Base-by-base conservation (phyloP, 2,888 invertebrate genomes). In the Orchestes rusci region DNA sequence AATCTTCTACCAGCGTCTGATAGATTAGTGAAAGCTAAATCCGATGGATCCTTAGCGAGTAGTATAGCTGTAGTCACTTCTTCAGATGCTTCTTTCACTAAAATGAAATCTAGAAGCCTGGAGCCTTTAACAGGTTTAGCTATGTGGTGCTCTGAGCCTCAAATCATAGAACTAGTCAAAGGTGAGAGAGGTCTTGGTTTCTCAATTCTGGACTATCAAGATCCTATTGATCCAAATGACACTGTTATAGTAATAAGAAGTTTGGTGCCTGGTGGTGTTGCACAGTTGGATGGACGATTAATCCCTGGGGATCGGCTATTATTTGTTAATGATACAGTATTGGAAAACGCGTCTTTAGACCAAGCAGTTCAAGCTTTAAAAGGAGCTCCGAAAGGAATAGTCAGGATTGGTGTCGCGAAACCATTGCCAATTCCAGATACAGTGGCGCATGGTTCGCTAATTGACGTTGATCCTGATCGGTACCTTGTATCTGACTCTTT, bases 211-310 rank as follows among this genome's bases (percentile, higher is more conserved):
- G 99, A 93, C 72, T 87, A 87, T 68, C 82, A 83, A 72, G 97
- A 99, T 74, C 97, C 97, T 20, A 78, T 94, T 69, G 94, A 97
- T 70, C 91, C 94, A 32, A 82, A 88, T 59, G 94, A 96, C 70
- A 95, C 95, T 49, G 85, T 99, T 62, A 97, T 99, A 64, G 96
- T 99, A 57, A 95, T 99, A 65, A 82, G 97, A 56, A 95, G 95
- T 56, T 76, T 99, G 58, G 99, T 99, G 48, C 99, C 97, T 16
- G 97, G 96, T 37, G 99, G 99, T 15, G 95, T 96, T 38, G 99
- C 99, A 32, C 94, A 95, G 67, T 76, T 90, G 56, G 96, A 97
- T 69, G 97, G 96, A n/a, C 79, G 95, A 15, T 79, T 99, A 45
- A 93, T 97, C 54, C 99, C 99, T 1, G 99, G 99, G 2, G 99